These are phyloP conservation scores for Pseudanteris insignis DNA, from an alignment of 2,888 invertebrate species.

Conservation along the genomic window DNA sequence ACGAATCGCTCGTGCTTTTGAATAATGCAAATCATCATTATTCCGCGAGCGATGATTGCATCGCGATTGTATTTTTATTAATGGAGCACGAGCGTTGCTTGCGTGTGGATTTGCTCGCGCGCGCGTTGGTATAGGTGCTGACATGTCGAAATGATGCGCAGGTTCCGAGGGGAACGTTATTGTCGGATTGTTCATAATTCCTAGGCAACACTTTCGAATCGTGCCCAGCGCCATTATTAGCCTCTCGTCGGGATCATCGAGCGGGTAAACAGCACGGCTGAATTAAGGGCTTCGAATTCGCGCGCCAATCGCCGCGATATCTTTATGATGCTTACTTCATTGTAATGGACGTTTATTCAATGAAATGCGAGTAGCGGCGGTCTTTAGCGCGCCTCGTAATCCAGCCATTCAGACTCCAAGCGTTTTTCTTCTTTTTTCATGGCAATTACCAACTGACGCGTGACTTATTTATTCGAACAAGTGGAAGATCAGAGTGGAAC, in stretches of 20 bases:
- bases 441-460: background rate
- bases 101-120: conserved; percentile 40
- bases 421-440: too few species aligned
- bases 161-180: conserved; percentile 40
- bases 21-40: conserved; percentile 59
- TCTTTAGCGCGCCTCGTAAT: too few species aligned
- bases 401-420: too few species aligned
- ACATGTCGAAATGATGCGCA: conserved; percentile 43
- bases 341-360: conserved; percentile 9
- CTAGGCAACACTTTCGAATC: conserved; percentile 45
- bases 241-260: conserved; percentile 1
- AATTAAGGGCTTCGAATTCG: conserved; percentile 11
- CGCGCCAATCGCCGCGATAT: conserved; percentile 11
- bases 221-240: conserved; percentile 34
- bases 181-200: conserved; percentile 45
- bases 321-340: conserved; percentile 7
- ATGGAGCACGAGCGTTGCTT: conserved; percentile 46
- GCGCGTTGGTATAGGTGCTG: conserved; percentile 34
- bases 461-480: conserved; percentile 1
- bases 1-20: conserved; percentile 49
- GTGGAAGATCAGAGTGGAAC: background rate
- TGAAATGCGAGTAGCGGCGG: conserved; percentile 5
- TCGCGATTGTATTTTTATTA: conserved; percentile 55
- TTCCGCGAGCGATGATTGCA: conserved; percentile 56
- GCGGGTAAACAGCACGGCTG: background rate